A percentile compares a stretch with the other conserved stretches of the same genome.
phyloP scores from a whole-genome alignment of 2,797 vertebrate species.

The Semaprochilodus insignis region DNA sequence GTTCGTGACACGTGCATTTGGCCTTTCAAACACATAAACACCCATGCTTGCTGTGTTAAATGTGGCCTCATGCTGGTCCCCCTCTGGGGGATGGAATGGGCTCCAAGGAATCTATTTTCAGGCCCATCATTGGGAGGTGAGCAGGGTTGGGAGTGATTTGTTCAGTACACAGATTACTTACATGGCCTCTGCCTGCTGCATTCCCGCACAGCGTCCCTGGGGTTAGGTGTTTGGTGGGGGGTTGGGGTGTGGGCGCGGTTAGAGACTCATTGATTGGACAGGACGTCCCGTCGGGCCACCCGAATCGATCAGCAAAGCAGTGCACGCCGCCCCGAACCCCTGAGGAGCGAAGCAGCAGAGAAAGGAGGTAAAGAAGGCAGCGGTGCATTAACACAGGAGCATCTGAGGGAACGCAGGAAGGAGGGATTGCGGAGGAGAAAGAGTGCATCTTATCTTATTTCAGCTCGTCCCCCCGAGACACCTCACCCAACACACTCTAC shows the following conservation, averaged over 20 bases:
- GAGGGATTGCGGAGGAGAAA: conserved; percentile 9
- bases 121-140: conserved; percentile 36
- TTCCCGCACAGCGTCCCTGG: conserved; percentile 46
- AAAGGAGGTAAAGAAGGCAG: conserved; percentile 3
- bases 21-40: conserved; percentile 17
- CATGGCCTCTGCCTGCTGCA: conserved; percentile 30
- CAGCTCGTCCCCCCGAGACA: conserved; percentile 38
- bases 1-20: conserved; percentile 1
- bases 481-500: conserved; percentile 26
- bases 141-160: conserved; percentile 33
- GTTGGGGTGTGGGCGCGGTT: conserved; percentile 41
- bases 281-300: conserved; percentile 67
- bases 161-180: conserved; percentile 47
- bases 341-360: conserved; percentile 17
- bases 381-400: conserved; percentile 18
- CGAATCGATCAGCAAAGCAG: conserved; percentile 76
- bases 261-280: conserved; percentile 79
- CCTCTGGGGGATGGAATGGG: conserved; percentile 9
- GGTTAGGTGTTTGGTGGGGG: conserved; percentile 16
- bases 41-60: conserved; percentile 21
- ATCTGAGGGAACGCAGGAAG: conserved; percentile 8
- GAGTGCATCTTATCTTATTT: conserved; percentile 50
- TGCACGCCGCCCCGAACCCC: conserved; percentile 63
- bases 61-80: conserved; percentile 16
- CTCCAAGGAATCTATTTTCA: conserved; percentile 30